phyloP scores from a whole-genome alignment of 1,140 invertebrate species.

The Luehdorfia chinensis region DNA sequence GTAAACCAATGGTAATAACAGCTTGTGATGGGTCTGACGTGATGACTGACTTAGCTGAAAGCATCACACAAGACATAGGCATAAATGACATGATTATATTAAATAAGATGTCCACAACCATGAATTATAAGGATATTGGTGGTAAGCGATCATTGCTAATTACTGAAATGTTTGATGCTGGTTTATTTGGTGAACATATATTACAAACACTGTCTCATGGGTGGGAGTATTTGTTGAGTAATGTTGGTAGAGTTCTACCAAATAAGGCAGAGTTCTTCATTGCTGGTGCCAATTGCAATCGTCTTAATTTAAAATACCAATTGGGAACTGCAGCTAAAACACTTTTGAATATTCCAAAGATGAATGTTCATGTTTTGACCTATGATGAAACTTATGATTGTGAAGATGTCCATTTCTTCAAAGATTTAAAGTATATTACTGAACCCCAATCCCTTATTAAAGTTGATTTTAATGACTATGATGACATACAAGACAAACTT shows the following conservation, averaged over 20 bases:
- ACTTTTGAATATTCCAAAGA: slow-evolving; percentile 61
- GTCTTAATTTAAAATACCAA: slow-evolving; percentile 66
- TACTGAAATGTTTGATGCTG: slow-evolving; percentile 89
- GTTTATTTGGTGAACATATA: slow-evolving; percentile 85
- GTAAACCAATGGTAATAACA: slow-evolving; percentile 77
- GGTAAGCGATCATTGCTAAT: slow-evolving; percentile 81
- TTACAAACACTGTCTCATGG: slow-evolving; percentile 83
- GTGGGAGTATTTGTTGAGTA: slow-evolving; percentile 78
- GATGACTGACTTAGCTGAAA: slow-evolving; percentile 79
- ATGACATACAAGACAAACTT: slow-evolving; percentile 70
- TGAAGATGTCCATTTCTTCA: slow-evolving; percentile 79
- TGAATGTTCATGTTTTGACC: slow-evolving; percentile 40
- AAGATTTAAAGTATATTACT: slow-evolving; percentile 80
- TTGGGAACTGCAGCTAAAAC: slow-evolving; percentile 39
- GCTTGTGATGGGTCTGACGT: slow-evolving; percentile 82
- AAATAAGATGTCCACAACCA: slow-evolving; percentile 49
- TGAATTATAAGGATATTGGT: slow-evolving; percentile 78
- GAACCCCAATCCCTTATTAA: slow-evolving; percentile 77
- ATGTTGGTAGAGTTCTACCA: slow-evolving; percentile 79
- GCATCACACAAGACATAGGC: slow-evolving; percentile 77
- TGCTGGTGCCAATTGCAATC: slow-evolving; percentile 77
- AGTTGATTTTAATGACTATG: slow-evolving; percentile 82
- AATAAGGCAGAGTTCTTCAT: slow-evolving; percentile 80
- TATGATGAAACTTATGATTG: slow-evolving; percentile 81
- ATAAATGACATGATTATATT: slow-evolving; percentile 44